Conservation (phyloP, 2,888 invertebrate species). For the Lottia scabra region DNA sequence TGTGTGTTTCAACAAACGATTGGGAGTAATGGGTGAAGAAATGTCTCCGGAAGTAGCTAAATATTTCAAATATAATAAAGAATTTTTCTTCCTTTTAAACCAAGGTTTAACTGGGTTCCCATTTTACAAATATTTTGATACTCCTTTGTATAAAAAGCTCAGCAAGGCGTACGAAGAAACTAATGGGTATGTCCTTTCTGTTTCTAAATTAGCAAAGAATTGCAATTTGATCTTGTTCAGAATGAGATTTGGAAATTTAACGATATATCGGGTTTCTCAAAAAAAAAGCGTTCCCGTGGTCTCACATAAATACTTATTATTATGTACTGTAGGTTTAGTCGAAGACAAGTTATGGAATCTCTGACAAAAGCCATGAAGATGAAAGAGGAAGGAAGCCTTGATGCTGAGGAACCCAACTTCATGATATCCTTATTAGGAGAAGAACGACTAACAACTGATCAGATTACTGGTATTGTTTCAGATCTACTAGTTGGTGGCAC, state of each 20-base stretch:
- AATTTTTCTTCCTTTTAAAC: slow-evolving; percentile 5
- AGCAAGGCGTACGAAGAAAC: background rate
- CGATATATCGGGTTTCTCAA: too few relatives aligned
- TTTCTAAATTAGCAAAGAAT: too few relatives aligned
- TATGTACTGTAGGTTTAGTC: slow-evolving; percentile 20
- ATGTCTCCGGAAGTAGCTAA: slow-evolving; percentile 9
- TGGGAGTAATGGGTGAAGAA: slow-evolving; percentile 30
- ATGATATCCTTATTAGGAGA: slow-evolving; percentile 28
- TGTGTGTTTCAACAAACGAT: slow-evolving; percentile 36
- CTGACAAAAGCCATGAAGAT: slow-evolving; percentile 10
- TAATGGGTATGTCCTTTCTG: too few relatives aligned
- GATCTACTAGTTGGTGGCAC: slow-evolving; percentile 32
- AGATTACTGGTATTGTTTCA: slow-evolving; percentile 15
- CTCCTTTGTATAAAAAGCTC: slow-evolving; percentile 20
- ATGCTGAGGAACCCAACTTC: slow-evolving; percentile 31
- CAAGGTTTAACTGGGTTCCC: slow-evolving; percentile 5
- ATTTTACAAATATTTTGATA: slow-evolving; percentile 27
- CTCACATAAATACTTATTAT: too few relatives aligned
- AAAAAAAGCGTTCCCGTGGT: too few relatives aligned
- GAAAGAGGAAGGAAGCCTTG: slow-evolving; percentile 20
- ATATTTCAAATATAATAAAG: slow-evolving; percentile 5
- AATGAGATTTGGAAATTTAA: too few relatives aligned
- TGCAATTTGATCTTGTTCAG: too few relatives aligned
- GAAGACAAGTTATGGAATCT: slow-evolving; percentile 14
- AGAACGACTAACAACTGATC: slow-evolving; percentile 12